Base-by-base conservation (phyloP, 1,140 invertebrate genomes). In the Galendromus occidentalis region DNA sequence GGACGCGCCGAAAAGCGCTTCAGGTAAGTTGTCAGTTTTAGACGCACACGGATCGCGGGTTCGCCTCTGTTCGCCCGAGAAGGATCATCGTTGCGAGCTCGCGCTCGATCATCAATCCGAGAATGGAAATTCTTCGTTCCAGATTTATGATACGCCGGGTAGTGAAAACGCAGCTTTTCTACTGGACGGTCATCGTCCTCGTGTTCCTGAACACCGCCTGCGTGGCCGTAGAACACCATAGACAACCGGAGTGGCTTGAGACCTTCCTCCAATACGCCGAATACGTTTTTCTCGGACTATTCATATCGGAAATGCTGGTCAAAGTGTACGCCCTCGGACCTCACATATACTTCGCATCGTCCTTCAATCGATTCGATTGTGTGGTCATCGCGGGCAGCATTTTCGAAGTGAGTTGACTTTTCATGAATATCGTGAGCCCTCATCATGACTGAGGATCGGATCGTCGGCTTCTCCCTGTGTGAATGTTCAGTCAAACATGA, bases 131-230 rank as follows among this genome's bases (percentile, higher is more conserved):
- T 39, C 9, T 39, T 39, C 33, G 33, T 71, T 71, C 44, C 67
- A 76, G 91, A 69, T 91, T 92, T 77, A 87, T 86, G 83, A 90
- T 94, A 72, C 82, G 91, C 68, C 88, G 89, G 75, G 86, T 88
- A 64, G 91, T 98, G 64, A 98, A 98, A 80, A 91, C 88, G 66
- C 94, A 98, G 79, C 86, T 87, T 80, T 99, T 98, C 79, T 99
- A 99, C 80, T 99, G 96, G 96, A 90, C 89, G 75, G 95, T 99
- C 72, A 99, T 99, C 74, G 86, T 98, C 66, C 84, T 99, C 71
- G 96, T 99, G 74, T 94, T 98, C 78, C 86, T 99, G 76, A 99
- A 99, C 78, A 99, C 96, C 67, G 85, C 91, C 71, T 98, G 93
- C 79, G 94, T 98, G 66, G 94, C 96, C 64, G 91, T 94, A 42